These are phyloP conservation scores for Globia sparganii DNA, from an alignment of 2,888 invertebrate species.

Conservation along the genomic window DNA sequence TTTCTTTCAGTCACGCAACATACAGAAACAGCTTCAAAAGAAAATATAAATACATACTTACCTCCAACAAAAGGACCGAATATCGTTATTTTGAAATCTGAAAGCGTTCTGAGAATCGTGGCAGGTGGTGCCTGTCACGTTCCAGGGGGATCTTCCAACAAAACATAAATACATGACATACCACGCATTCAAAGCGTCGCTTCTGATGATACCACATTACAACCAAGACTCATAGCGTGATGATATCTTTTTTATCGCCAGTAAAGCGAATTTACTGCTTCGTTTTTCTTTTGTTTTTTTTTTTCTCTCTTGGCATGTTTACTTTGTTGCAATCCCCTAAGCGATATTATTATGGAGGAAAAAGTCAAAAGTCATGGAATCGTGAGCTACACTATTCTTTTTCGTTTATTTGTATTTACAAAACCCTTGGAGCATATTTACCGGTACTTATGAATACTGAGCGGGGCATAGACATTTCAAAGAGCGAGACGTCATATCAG, in stretches of 20 bases:
- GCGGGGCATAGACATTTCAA: conserved; percentile 48
- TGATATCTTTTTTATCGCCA: conserved; percentile 47
- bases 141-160: conserved; percentile 21
- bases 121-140: conserved; percentile 46
- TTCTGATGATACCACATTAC: conserved; percentile 33
- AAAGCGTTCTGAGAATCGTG: conserved; percentile 48
- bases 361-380: conserved; percentile 9
- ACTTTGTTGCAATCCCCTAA: conserved; percentile 13
- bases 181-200: conserved; percentile 21
- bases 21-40: conserved; percentile 44
- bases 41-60: conserved; percentile 43
- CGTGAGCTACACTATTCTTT: conserved; percentile 13
- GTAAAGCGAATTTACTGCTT: conserved; percentile 34
- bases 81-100: conserved; percentile 59
- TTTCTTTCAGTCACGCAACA: conserved; percentile 14
- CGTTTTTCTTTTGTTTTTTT: conserved; percentile 27
- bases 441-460: conserved; percentile 51
- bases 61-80: conserved; percentile 34
- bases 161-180: conserved; percentile 35
- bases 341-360: conserved; percentile 2
- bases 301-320: conserved; percentile 10
- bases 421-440: conserved; percentile 50
- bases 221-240: conserved; percentile 9
- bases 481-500: conserved; percentile 60
- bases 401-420: conserved; percentile 44